These are phyloP conservation scores for Neoaliturus tenellus DNA, from an alignment of 2,888 invertebrate genomes.

Conservation along the genomic window DNA sequence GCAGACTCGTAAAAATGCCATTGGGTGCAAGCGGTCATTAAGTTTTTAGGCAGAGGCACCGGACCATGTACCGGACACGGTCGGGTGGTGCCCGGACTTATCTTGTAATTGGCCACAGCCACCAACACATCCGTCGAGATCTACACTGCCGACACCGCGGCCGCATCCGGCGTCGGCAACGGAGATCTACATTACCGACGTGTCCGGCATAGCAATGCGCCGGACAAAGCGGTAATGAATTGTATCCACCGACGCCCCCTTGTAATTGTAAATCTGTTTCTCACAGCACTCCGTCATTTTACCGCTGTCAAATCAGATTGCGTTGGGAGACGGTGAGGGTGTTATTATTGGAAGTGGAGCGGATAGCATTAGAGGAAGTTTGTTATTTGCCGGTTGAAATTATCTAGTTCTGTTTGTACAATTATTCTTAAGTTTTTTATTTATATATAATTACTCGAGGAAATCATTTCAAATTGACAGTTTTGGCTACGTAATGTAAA, in stretches of 20 bases:
- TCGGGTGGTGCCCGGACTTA: slow-evolving; percentile 3
- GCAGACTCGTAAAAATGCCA: not conserved
- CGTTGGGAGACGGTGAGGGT: not conserved
- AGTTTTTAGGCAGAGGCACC: slow-evolving; percentile 16
- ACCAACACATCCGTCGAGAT: not conserved
- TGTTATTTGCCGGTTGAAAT: no score
- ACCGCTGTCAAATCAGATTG: not conserved
- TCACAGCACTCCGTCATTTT: not conserved
- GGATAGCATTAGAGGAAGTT: not conserved
- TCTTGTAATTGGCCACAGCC: slow-evolving; percentile 12
- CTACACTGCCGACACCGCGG: no score
- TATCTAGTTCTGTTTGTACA: no score
- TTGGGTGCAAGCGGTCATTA: not conserved
- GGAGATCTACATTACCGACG: not conserved
- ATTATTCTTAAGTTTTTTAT: no score
- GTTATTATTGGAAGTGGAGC: not conserved
- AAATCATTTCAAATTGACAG: no score
- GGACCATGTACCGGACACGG: not conserved
- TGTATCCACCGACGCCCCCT: not conserved
- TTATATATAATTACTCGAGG: no score
- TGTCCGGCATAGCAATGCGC: slow-evolving; percentile 1
- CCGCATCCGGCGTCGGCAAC: not conserved
- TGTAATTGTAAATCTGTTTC: not conserved
- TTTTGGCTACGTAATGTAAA: no score
- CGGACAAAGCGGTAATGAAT: not conserved